Evolutionary conservation across 2,113 vertebrate genomes (phyloP).

Genomic region (Sardina pilchardus): DNA sequence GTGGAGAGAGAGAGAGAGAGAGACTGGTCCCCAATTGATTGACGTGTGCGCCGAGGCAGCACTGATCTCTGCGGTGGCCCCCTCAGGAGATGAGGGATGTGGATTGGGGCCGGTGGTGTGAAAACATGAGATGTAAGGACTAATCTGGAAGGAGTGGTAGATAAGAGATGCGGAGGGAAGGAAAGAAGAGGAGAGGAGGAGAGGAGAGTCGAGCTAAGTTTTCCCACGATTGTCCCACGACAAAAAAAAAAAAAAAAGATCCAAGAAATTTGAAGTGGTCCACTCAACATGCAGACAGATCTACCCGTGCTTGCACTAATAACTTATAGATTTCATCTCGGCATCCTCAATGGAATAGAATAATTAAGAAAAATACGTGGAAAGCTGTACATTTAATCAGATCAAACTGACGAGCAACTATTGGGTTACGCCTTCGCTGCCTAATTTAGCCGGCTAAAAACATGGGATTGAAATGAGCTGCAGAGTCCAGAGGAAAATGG

Average conservation of each 20-base stretch:
- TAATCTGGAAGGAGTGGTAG: conserved; percentile 52
- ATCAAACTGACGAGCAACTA: too few species aligned
- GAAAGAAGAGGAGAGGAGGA: neutral
- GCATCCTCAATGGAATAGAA: too few species aligned
- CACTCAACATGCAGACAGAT: neutral
- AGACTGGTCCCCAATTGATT: conserved; percentile 65
- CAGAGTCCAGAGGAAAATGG: conserved; percentile 10
- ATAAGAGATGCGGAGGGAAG: conserved; percentile 43
- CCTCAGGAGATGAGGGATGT: conserved; percentile 51
- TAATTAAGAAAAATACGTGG: too few species aligned
- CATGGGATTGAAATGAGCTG: neutral
- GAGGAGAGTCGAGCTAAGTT: neutral
- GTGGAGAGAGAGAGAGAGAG: neutral
- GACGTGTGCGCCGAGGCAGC: conserved; percentile 73
- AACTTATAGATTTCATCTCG: too few species aligned
- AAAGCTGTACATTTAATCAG: too few species aligned
- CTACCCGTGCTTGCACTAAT: neutral
- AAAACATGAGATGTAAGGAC: conserved; percentile 51
- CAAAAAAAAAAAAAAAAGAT: conserved; percentile 15
- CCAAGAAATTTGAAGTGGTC: neutral
- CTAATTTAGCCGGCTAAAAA: neutral
- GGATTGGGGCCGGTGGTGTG: conserved; percentile 57
- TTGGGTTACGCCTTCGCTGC: neutral
- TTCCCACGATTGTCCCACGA: neutral
- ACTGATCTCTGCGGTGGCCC: conserved; percentile 66